Evolutionary conservation across 2,797 vertebrate genomes (phyloP).

Genomic region (Enteromius mattozi): DNA sequence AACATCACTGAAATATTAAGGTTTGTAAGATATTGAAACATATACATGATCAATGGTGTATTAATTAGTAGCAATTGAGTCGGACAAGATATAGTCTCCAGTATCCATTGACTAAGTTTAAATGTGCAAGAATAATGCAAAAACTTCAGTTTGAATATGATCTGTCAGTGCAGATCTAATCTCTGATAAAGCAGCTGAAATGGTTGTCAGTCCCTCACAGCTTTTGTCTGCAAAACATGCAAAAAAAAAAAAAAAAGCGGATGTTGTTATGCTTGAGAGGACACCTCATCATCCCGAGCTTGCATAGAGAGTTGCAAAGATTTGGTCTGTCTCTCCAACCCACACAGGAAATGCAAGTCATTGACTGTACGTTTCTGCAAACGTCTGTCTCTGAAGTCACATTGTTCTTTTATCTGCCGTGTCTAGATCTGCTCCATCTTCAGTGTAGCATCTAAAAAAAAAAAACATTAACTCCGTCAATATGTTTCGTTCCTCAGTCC

Average conservation of each 20-base stretch:
- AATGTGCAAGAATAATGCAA: background rate
- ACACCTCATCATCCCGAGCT: slow-evolving; percentile 18
- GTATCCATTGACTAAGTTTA: background rate
- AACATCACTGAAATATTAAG: background rate
- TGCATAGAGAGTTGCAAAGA: slow-evolving; percentile 54
- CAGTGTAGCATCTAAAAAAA: background rate
- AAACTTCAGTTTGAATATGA: background rate
- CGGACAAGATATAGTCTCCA: background rate
- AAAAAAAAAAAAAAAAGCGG: background rate
- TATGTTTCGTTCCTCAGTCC: slow-evolving; percentile 80
- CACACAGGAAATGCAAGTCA: slow-evolving; percentile 70
- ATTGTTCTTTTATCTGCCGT: slow-evolving; percentile 42
- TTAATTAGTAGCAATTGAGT: background rate
- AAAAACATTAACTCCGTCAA: slow-evolving; percentile 23
- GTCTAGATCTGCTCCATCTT: slow-evolving; percentile 2
- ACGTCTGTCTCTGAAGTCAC: slow-evolving; percentile 4
- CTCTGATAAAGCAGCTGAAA: background rate
- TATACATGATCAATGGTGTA: background rate
- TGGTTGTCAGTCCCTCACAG: background rate
- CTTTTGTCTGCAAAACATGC: slow-evolving; percentile 2
- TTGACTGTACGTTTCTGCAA: slow-evolving; percentile 39
- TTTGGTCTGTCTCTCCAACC: slow-evolving; percentile 49
- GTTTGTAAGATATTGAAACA: background rate
- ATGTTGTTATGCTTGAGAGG: slow-evolving; percentile 23
- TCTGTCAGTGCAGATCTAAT: background rate